Base-by-base conservation (phyloP, 2,113 vertebrate genomes). In the Syngnathoides biaculeatus region DNA sequence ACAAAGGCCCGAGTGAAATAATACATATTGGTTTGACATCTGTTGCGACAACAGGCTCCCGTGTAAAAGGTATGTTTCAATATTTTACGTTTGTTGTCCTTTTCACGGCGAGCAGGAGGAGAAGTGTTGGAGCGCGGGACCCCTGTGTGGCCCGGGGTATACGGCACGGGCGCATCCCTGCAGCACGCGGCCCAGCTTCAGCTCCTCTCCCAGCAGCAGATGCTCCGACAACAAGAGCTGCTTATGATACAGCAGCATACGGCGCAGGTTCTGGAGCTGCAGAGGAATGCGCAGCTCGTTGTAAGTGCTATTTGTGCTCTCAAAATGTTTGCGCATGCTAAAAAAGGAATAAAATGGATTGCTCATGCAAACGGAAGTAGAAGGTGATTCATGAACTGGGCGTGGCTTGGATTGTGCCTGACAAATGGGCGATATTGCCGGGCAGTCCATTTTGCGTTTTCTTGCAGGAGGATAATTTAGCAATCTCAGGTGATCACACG, bases 191-290 rank as follows among this genome's bases (percentile, higher is more conserved):
- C 97, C 85, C 97, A 98, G 91, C 94, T 98, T 45, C 97, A 98
- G 91, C 93, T 99, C 11, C 93, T 99, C 68, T 98, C 96, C 4
- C 97, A 99, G 82, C 97, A 99, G 85, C 97, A 98, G 86, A 93
- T 99, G 82, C 90, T 98, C 27, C 88, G 97, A 24, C 97, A 99
- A 85, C 96, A 98, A 0, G 97, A 99, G 84, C 82, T 99, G 2
- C 93, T 95, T 79, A 94, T 98, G 92, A 93, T 99, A 82, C 97
- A 99, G 87, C 97, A 99, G 88, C 96, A 98, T 82, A 94, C 97
- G 0, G 96, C 94, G 1, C 97, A 99, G 8, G 95, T 98, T 80
- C 90, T 98, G 91, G 96, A 99, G 81, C 85, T 98, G 65, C 97
- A 99, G 91, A 90, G 95, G 85, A 98, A 92, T 0, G 94, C 94